These are phyloP conservation scores for Cecidostiba fungosa DNA, from an alignment of 2,888 invertebrate species.

Conservation along the genomic window DNA sequence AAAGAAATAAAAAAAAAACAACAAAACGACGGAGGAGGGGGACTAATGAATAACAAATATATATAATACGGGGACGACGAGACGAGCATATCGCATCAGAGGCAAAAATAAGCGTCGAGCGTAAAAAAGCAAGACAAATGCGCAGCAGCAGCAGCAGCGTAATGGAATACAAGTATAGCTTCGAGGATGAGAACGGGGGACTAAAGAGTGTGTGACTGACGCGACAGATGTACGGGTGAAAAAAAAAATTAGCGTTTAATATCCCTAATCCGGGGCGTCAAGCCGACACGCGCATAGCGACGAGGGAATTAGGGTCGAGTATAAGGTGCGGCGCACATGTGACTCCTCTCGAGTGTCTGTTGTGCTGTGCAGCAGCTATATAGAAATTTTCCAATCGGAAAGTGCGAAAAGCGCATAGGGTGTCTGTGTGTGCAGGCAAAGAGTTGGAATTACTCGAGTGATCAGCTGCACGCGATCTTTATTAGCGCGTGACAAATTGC, in stretches of 20 bases:
- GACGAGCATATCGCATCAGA: too few species aligned
- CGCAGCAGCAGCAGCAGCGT: background rate
- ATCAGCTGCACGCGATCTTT: conserved; percentile 43
- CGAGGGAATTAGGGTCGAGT: conserved; percentile 1
- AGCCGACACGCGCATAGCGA: conserved; percentile 18
- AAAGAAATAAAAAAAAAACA: background rate
- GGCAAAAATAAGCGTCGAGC: background rate
- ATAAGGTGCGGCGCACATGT: conserved; percentile 8
- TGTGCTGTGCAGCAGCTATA: too few species aligned
- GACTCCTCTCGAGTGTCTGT: background rate
- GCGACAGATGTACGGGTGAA: conserved; percentile 49
- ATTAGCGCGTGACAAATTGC: conserved; percentile 58
- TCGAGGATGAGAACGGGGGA: background rate
- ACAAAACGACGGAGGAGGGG: conserved; percentile 27
- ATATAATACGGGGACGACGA: too few species aligned
- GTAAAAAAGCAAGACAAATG: conserved; percentile 30
- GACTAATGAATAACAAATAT: conserved; percentile 55
- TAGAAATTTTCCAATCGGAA: too few species aligned
- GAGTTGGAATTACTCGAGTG: conserved; percentile 40
- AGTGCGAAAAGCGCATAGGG: background rate
- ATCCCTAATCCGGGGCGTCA: conserved; percentile 47
- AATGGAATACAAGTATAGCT: conserved; percentile 38
- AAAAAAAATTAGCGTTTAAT: conserved; percentile 59
- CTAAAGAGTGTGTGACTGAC: background rate
- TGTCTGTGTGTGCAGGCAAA: background rate